Base-by-base conservation (phyloP, 2,888 invertebrate genomes). In the Andrena flavipes region DNA sequence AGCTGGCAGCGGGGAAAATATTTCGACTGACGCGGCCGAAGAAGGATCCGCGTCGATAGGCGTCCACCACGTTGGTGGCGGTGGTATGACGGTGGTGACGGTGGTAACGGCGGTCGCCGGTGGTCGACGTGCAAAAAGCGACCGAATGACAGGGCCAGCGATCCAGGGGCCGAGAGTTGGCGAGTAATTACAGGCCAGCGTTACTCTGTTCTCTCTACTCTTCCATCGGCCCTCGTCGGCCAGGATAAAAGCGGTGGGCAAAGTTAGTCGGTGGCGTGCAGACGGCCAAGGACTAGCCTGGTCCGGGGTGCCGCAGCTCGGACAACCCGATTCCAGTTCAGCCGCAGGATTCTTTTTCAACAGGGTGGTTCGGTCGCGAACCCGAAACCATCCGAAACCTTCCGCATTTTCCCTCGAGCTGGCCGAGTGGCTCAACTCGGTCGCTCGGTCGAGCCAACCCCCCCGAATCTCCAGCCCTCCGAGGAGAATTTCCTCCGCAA, bases 171-270 rank as follows among this genome's bases (percentile, higher is more conserved):
- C 80, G 80, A 81, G 86, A 86, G 84, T 89, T 86, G 63, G 77
- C 86, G 83, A 77, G 84, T 90, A 90, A 90, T 90, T 90, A 90
- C 84, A 91, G 86, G 73, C 77, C 82, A 54, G 16, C 42, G 73
- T 75, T 73, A 49, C 70, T 10, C 16, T 68, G 42, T 56, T 73
- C 84, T 80, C 78, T 87, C 51, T 84, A 84, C 79, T 86, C 84
- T 87, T 80, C 65, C 48, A n/a, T 30, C 48, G 64, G 71, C 16
- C 42, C 42, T 56, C n/a, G 23, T 42, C 29, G 23, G 42, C 49
- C 6, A 10, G 64, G 54, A 59, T 67, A 49, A 70, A 71, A 42
- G 63, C 63, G n/a, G 48, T 16, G 23, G 59, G 65, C 35, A 13
- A n/a, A 51, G 59, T 30, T 26, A n/a, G 51, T 16, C 29, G 42